Evolutionary conservation across 1,140 invertebrate species (phyloP), one percentile per base, ranked within the genome.

Genomic region (Psix sp.): DNA sequence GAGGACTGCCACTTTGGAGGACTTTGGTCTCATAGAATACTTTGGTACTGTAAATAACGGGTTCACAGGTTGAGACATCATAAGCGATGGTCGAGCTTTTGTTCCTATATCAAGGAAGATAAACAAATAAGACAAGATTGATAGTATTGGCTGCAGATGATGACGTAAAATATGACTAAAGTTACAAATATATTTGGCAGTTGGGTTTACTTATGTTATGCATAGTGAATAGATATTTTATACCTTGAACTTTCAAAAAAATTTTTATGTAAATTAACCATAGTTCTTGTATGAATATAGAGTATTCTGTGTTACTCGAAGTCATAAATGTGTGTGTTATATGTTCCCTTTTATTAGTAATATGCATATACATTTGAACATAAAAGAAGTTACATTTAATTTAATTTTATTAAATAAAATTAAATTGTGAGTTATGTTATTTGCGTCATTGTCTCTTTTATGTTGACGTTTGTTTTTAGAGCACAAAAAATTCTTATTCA

Each of bases 91-190:
- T 14, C 78, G 77, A 4, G 36, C 5, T 2, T 15, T 38, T 2
- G 3, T 9, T 3, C 16, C 14, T 38, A 3, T 5, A 6, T 1
- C 3, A 83, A 45, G 2, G 80, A 62, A 17, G 66, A 45, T 2
- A 29, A 56, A 31, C 84, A 85, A 5, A 68, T 80, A 13, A 81
- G 82, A 48, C 84, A 85, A 4, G 33, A 15, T 57, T 74, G 76
- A 40, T 84, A 84, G 48, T 82, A 83, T 3, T 81, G 81, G 35
- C 81, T 84, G 60, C 84, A 85, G n/a, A 6, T 83, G 83, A 17
- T 80, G 56, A 48, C 84, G 84, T 3, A 85, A 59, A 7, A 62
- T 67, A 43, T 84, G 84, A 1, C 56, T 40, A 29, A 83, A 81
- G 0, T 3, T 3, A 40, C 83, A 85, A 2, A 68, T 18, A 24